Evolutionary conservation across 1,140 invertebrate genomes (phyloP).

Genomic region (Halictus rubicundus): DNA sequence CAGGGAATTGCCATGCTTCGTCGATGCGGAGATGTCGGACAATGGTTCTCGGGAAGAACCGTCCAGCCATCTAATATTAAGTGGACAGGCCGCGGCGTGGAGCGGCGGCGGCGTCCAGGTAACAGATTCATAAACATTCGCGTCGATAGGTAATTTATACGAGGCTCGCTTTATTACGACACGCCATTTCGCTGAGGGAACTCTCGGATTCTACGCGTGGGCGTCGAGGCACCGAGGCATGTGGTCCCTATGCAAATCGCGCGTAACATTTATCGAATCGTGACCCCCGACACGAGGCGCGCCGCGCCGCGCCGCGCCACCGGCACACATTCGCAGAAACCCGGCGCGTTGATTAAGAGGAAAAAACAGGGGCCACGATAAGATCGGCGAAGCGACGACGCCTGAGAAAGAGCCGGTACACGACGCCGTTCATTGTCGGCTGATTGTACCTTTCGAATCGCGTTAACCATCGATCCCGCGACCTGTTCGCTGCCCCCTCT

Average conservation of each 20-base stretch:
- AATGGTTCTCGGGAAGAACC: background rate
- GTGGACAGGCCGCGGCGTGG: background rate
- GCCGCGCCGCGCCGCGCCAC: too few relatives aligned
- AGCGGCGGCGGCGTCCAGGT: background rate
- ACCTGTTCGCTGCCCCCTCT: background rate
- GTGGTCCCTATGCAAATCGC: slow-evolving; percentile 21
- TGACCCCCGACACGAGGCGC: slow-evolving; percentile 10
- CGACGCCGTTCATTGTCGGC: slow-evolving; percentile 9
- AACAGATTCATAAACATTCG: slow-evolving; percentile 17
- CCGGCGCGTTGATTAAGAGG: too few relatives aligned
- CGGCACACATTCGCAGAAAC: slow-evolving; percentile 13
- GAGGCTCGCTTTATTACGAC: slow-evolving; percentile 9
- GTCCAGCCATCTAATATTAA: background rate
- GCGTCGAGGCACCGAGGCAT: slow-evolving; percentile 3
- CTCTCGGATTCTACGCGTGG: slow-evolving; percentile 24
- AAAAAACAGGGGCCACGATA: background rate
- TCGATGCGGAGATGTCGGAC: too few relatives aligned
- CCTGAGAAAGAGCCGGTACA: background rate
- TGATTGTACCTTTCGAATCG: slow-evolving; percentile 22
- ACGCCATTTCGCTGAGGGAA: slow-evolving; percentile 9
- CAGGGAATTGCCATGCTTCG: too few relatives aligned
- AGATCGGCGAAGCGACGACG: slow-evolving; percentile 7
- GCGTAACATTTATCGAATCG: slow-evolving; percentile 38
- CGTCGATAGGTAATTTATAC: slow-evolving; percentile 35
- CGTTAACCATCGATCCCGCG: slow-evolving; percentile 10